A percentile compares a stretch with the other conserved stretches of the same genome.
phyloP scores from a whole-genome alignment of 2,888 invertebrate genomes.

The Scaeva pyrastri region DNA sequence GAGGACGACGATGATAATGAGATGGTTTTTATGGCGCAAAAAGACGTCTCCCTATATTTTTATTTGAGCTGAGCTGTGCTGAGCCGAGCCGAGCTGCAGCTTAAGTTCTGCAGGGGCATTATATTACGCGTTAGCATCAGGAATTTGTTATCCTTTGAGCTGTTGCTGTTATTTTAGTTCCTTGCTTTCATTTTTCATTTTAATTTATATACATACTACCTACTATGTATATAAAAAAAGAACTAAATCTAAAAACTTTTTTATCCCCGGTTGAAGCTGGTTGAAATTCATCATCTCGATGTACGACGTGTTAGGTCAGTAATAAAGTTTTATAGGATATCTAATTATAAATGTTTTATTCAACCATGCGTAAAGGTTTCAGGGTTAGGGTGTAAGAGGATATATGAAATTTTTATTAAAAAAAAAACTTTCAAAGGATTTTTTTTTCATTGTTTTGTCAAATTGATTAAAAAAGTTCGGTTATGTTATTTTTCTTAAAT shows the following conservation, averaged over 20 bases:
- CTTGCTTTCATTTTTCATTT: conserved; percentile 19
- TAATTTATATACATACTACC: too few species aligned
- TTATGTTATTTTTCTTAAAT: neutral
- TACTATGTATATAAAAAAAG: neutral
- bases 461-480: conserved; percentile 25
- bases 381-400: conserved; percentile 18
- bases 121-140: conserved; percentile 5
- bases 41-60: neutral
- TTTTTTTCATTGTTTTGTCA: neutral
- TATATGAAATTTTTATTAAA: neutral
- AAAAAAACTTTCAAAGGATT: neutral
- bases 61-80: neutral
- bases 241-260: neutral
- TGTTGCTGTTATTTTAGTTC: neutral
- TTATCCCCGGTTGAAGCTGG: conserved; percentile 11
- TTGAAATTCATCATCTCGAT: conserved; percentile 26
- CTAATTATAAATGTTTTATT: conserved; percentile 29
- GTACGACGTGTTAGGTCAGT: conserved; percentile 48
- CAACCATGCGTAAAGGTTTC: conserved; percentile 15
- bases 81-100: neutral
- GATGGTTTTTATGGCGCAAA: neutral
- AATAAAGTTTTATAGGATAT: conserved; percentile 50
- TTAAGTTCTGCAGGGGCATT: conserved; percentile 17
- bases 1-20: neutral
- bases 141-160: conserved; percentile 54